Evolutionary conservation across 2,888 invertebrate species (phyloP), one percentile per base, ranked within the genome.

Genomic region (Aphidius colemani): DNA sequence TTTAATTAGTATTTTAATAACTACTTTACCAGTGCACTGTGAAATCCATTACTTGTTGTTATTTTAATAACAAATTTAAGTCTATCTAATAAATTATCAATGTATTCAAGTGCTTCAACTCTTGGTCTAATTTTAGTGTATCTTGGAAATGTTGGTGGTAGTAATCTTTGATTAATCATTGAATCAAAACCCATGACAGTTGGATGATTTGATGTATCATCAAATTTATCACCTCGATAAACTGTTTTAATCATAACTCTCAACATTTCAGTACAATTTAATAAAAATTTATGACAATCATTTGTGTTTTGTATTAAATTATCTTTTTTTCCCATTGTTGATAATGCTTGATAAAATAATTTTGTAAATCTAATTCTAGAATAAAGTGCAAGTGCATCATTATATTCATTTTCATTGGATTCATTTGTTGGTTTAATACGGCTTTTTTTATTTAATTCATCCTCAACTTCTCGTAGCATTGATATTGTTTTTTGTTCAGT

Each of bases 61-160:
- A 94, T 90, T 85, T 91, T 93, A 83, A 91, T 93, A 7, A 95
- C 91, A 72, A 88, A 88, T 76, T 92, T 89, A 59, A 96, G 85
- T 66, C 94, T 87, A 49, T 89, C 87, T n/a, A 96, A 86, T 73
- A 97, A 87, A 77, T 91, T 91, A 74, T 93, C 91, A 76, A 94
- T 88, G 80, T 94, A 94, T 69, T 87, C 86, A 67, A 95, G 81
- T 45, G 96, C 94, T 77, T 94, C 94, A 59, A 86, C 83, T 70
- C 90, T 85, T 53, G 90, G 90, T 72, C 93, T 93, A 75, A 98
- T 95, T 83, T 94, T 92, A 0, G 96, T 95, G 83, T 96, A 97
- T 18, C 98, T 89, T 0, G 98, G 98, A 85, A 98, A 99, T 13
- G 98, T 97, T 0, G 98, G 97, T n/a, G 98, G 98, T 62, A 98